Base-by-base conservation (phyloP, 2,888 invertebrate genomes). In the Candidula unifasciata region DNA sequence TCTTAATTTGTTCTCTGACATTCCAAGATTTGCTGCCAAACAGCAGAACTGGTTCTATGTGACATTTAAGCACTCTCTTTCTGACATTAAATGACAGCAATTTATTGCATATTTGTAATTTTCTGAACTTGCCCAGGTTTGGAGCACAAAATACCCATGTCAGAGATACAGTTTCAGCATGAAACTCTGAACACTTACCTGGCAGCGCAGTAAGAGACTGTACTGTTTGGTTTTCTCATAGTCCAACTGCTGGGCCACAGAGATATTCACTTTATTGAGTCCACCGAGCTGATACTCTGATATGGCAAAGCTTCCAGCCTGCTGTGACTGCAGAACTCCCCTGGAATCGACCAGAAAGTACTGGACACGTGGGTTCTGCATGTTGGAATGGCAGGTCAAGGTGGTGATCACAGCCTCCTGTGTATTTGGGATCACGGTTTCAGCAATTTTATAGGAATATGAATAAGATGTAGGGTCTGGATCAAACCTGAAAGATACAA, bases 391-490 rank as follows among this genome's bases (percentile, higher is more conserved):
- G 27, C 91, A 91, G 30, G 86, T 85, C 83, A 92, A 88, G 24
- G 86, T 87, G n/a, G 90, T 89, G 16, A 92, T 89, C 10, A 86
- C 82, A n/a, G 87, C 80, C 27, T 83, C 84, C 24, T 80, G 73
- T 16, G 84, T 60, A 52, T 84, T 84, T 10, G 84, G 80, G 95
- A 97, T 98, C 98, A 97, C 95, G 97, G 98, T 96, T 97, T 98
- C 96, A 97, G 98, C 94, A 97, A 98, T 95, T 97, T 96, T 95
- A 97, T 98, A 91, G 18, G 52, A 37, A 44, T 83, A 79, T 13
- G 37, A 21, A 44, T 74, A 77, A 16, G 52, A 60, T n/a, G 37
- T 66, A 1, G 77, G 76, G n/a, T 82, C 77, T 21, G 76, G 76
- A 30, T 82, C 77, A 77, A 82, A 82, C 57, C 82, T 82, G 18